These are phyloP conservation scores for Pogonomyrmex californicus DNA, from an alignment of 1,140 invertebrate species.

Conservation along the genomic window DNA sequence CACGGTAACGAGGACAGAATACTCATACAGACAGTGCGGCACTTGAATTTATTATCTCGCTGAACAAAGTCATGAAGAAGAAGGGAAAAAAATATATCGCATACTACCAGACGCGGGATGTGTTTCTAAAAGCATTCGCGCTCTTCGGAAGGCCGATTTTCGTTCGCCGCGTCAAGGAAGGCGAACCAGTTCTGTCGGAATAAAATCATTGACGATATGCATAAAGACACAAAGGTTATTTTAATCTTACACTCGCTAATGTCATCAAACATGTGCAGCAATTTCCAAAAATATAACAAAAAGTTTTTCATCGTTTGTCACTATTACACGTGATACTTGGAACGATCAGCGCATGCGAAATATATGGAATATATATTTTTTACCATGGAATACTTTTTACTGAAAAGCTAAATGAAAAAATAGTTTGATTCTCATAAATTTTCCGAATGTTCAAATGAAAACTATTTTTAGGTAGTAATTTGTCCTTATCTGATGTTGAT, in stretches of 20 bases:
- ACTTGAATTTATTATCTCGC: constrained; percentile 46
- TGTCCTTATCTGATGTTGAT: background rate
- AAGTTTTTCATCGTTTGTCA: background rate
- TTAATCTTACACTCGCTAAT: background rate
- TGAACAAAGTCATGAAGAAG: background rate
- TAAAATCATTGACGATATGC: constrained; percentile 24
- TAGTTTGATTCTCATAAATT: background rate
- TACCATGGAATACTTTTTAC: background rate
- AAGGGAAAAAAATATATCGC: background rate
- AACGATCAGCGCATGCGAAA: background rate
- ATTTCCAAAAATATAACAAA: background rate
- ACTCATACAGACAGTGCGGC: constrained; percentile 12
- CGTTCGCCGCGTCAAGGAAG: constrained; percentile 34
- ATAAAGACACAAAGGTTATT: background rate
- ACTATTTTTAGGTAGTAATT: background rate
- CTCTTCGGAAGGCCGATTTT: constrained; percentile 23
- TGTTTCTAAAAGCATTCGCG: background rate
- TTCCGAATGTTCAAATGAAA: background rate
- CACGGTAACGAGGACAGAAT: constrained; percentile 29
- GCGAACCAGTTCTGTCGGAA: constrained; percentile 28
- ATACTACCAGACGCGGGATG: background rate
- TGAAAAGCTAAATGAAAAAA: background rate
- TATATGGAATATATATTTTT: background rate
- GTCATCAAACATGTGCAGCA: background rate
- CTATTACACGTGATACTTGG: background rate